Percentiles rank a stretch among this genome's conserved stretches.
phyloP scores from a whole-genome alignment of 2,888 invertebrate genomes.

The Drosophila demipolita region DNA sequence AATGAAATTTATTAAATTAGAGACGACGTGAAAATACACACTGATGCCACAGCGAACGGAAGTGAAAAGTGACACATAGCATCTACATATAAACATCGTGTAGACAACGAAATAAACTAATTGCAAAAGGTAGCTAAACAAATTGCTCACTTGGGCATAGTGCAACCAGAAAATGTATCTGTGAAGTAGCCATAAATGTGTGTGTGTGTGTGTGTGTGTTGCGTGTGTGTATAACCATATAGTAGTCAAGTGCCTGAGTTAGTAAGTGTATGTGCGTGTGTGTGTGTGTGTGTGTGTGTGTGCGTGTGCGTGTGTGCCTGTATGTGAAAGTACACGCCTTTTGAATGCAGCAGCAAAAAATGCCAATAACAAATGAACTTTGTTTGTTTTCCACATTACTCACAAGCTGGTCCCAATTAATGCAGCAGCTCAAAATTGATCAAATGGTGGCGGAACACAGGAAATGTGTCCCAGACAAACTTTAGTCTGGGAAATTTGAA shows the following conservation, averaged over 20 bases:
- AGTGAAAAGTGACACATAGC: constrained; percentile 61
- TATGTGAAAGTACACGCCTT: constrained; percentile 65
- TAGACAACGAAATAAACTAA: constrained; percentile 55
- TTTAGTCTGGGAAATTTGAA: constrained; percentile 50
- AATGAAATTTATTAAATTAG: constrained; percentile 78
- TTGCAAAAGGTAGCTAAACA: constrained; percentile 62
- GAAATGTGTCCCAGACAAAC: constrained; percentile 57
- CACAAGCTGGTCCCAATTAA: constrained; percentile 6
- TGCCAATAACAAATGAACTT: constrained; percentile 54
- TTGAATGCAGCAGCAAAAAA: constrained; percentile 53
- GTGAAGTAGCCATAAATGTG: constrained; percentile 49
- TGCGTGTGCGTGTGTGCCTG: constrained; percentile 24
- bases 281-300: constrained; percentile 22
- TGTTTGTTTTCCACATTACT: constrained; percentile 22
- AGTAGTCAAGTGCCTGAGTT: constrained; percentile 41
- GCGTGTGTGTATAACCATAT: constrained; percentile 27
- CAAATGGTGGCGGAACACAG: constrained; percentile 27
- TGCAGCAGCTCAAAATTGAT: constrained; percentile 23
- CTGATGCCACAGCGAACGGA: constrained; percentile 55
- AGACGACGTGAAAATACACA: constrained; percentile 59
- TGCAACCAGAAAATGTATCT: constrained; percentile 70
- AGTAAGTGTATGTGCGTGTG: constrained; percentile 20
- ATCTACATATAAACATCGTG: constrained; percentile 19
- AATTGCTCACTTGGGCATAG: constrained; percentile 34
- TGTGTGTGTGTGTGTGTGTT: constrained; percentile 25